Conservation (phyloP, 2,797 vertebrate species). For the Sphenodon punctatus region DNA sequence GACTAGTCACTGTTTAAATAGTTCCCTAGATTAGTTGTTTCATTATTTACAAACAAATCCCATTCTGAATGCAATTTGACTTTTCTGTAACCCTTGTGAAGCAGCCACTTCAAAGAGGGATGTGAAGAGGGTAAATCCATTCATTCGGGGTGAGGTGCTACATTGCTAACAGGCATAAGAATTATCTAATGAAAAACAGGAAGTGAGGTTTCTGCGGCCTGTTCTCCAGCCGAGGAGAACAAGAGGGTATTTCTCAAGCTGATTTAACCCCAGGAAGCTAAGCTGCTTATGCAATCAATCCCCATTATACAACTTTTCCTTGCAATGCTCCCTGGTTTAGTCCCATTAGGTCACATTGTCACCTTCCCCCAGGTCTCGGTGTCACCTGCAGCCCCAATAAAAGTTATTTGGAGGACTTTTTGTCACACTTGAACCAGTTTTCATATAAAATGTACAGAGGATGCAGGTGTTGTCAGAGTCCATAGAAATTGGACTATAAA, state of each 20-base stretch:
- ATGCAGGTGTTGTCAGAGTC: background rate
- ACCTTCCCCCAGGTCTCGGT: background rate
- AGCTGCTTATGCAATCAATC: background rate
- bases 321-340: background rate
- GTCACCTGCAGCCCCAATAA: background rate
- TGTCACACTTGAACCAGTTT: background rate
- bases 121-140: background rate
- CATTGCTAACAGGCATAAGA: too few species aligned
- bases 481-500: background rate
- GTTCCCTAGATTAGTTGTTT: constrained; percentile 49
- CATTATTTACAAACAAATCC: constrained; percentile 52
- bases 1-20: constrained; percentile 44
- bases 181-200: background rate
- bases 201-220: background rate
- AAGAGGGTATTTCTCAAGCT: background rate
- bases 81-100: background rate
- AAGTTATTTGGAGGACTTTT: background rate
- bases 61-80: constrained; percentile 20
- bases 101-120: background rate
- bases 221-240: background rate
- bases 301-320: background rate
- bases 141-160: background rate
- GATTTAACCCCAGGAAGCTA: background rate
- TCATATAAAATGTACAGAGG: background rate
- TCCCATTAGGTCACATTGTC: background rate